A percentile compares a stretch with the other conserved stretches of the same genome.
phyloP scores from a whole-genome alignment of 2,797 vertebrate species.

The Bradypodion ventrale region DNA sequence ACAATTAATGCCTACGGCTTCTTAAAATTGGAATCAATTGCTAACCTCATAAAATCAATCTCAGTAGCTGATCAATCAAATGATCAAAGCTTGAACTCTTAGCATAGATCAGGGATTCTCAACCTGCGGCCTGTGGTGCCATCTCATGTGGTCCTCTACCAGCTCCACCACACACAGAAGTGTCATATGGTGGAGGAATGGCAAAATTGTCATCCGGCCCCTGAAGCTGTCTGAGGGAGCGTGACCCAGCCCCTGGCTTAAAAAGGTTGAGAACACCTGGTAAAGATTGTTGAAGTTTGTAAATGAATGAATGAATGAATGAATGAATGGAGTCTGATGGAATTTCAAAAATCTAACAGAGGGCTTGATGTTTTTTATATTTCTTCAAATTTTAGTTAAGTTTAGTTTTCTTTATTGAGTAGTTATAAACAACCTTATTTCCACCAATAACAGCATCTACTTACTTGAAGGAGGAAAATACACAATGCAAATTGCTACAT shows the following conservation, averaged over 20 bases:
- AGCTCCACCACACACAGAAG: no score
- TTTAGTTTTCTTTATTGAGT: slow-evolving; percentile 45
- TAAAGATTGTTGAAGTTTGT: no score
- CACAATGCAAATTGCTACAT: slow-evolving; percentile 12
- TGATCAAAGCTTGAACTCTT: not conserved
- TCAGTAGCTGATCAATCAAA: not conserved
- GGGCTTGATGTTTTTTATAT: slow-evolving; percentile 26
- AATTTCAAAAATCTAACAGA: slow-evolving; percentile 29
- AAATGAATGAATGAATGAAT: slow-evolving; percentile 35
- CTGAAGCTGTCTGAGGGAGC: no score
- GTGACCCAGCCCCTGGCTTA: no score
- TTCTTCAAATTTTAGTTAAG: not conserved
- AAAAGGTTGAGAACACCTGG: not conserved
- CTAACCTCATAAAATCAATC: not conserved
- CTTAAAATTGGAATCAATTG: not conserved
- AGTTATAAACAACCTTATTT: slow-evolving; percentile 13
- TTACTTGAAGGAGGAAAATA: not conserved
- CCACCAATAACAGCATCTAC: slow-evolving; percentile 6
- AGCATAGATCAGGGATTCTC: no score
- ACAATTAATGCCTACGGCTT: not conserved
- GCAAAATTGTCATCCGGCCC: no score
- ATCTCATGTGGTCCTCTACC: no score
- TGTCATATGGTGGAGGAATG: no score
- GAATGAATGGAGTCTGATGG: not conserved
- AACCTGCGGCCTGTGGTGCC: no score